phyloP scores from a whole-genome alignment of 2,888 invertebrate genomes.

The Acronicta alni region DNA sequence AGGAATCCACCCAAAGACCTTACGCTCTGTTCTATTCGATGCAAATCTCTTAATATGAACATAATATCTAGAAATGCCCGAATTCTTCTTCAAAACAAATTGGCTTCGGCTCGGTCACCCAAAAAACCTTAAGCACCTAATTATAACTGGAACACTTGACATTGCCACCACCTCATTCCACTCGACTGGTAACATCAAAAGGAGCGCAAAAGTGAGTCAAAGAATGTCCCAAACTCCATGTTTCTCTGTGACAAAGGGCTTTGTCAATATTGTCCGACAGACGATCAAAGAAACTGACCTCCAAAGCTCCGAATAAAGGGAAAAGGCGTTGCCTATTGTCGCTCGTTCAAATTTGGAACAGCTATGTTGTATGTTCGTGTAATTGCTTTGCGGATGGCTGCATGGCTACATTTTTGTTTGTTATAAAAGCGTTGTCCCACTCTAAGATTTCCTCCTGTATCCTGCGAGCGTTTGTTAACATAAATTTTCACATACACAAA shows the following conservation, averaged over 20 bases:
- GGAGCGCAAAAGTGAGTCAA: slow-evolving; percentile 11
- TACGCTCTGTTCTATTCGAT: no score
- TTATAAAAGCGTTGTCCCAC: no score
- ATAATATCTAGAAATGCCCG: not conserved
- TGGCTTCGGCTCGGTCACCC: not conserved
- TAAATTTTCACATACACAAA: no score
- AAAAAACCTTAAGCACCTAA: slow-evolving; percentile 1
- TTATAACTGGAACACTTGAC: not conserved
- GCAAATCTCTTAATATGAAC: no score
- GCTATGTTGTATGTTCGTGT: slow-evolving; percentile 34
- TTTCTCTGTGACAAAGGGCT: slow-evolving; percentile 25
- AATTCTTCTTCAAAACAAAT: not conserved
- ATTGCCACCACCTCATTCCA: not conserved
- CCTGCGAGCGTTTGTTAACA: no score
- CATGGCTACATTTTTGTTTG: slow-evolving; percentile 44
- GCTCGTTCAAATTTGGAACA: slow-evolving; percentile 48
- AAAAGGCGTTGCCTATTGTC: slow-evolving; percentile 42
- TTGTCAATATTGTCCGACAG: slow-evolving; percentile 45
- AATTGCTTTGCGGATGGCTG: slow-evolving; percentile 52
- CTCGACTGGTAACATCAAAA: slow-evolving; percentile 7
- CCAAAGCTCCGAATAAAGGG: slow-evolving; percentile 19
- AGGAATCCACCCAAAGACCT: no score
- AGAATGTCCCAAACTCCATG: not conserved
- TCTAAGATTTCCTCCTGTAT: no score
- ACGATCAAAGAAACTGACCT: slow-evolving; percentile 55